These are phyloP conservation scores for Melipona beecheii DNA, from an alignment of 2,888 invertebrate species.

Conservation along the genomic window DNA sequence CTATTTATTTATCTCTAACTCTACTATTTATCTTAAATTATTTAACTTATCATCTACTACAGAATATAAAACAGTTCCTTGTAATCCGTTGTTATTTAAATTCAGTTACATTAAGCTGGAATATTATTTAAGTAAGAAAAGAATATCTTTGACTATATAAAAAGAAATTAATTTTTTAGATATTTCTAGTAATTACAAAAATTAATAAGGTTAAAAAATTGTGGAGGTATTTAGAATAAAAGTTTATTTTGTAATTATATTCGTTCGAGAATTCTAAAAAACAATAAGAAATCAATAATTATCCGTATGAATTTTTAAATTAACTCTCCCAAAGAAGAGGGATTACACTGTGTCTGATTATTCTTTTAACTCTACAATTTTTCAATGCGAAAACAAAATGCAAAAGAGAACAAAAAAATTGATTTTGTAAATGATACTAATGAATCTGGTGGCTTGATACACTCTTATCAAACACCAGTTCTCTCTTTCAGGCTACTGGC, in stretches of 20 bases:
- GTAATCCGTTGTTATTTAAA: slow-evolving; percentile 9
- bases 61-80: background rate
- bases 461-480: slow-evolving; percentile 94
- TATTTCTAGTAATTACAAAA: background rate
- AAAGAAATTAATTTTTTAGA: background rate
- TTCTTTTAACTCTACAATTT: slow-evolving; percentile 35
- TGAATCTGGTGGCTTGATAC: slow-evolving; percentile 87
- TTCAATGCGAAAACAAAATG: slow-evolving; percentile 21
- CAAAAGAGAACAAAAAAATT: slow-evolving; percentile 34
- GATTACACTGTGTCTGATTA: slow-evolving; percentile 1
- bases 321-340: background rate
- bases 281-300: background rate
- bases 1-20: background rate
- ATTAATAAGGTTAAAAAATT: slow-evolving; percentile 17
- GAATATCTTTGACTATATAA: background rate
- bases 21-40: background rate
- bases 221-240: slow-evolving; percentile 31
- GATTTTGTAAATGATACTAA: slow-evolving; percentile 78
- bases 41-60: background rate
- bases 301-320: background rate
- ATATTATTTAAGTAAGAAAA: background rate
- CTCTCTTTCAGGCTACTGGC: slow-evolving; percentile 91
- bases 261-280: background rate
- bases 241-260: background rate
- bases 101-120: slow-evolving; percentile 1